Conservation (phyloP, 1,140 invertebrate species). For the Drosophila repleta region DNA sequence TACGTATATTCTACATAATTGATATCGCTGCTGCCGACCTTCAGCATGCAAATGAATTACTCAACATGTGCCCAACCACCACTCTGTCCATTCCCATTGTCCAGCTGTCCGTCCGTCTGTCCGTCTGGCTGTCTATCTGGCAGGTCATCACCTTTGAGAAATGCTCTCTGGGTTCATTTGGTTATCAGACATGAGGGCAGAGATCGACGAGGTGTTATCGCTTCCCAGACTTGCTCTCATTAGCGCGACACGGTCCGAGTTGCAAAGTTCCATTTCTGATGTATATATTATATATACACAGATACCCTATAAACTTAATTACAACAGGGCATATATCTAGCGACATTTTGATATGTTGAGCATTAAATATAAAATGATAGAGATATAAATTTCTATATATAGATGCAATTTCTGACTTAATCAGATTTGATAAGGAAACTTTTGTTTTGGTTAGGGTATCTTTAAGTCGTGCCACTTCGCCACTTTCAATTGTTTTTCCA, state of each 20-base stretch:
- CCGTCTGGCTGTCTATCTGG: neutral
- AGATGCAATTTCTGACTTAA: too few species aligned
- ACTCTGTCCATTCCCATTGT: neutral
- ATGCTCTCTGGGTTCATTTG: slow-evolving; percentile 21
- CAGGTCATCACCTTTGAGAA: slow-evolving; percentile 40
- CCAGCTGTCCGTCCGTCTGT: neutral
- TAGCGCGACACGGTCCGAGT: slow-evolving; percentile 36
- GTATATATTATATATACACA: neutral
- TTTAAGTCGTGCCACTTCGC: neutral
- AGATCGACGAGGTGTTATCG: slow-evolving; percentile 64
- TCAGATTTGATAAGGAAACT: too few species aligned
- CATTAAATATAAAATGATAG: too few species aligned
- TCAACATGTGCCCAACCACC: slow-evolving; percentile 56
- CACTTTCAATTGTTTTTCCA: slow-evolving; percentile 29
- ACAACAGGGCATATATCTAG: neutral
- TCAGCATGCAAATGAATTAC: slow-evolving; percentile 74
- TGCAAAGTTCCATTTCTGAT: slow-evolving; percentile 28
- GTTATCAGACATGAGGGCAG: slow-evolving; percentile 51
- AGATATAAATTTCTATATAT: too few species aligned
- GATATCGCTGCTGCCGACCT: slow-evolving; percentile 54
- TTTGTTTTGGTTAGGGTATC: slow-evolving; percentile 7
- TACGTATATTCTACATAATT: slow-evolving; percentile 39
- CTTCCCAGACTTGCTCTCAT: slow-evolving; percentile 46
- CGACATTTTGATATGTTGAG: too few species aligned
- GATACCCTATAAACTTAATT: slow-evolving; percentile 8